Evolutionary conservation across 2,113 vertebrate genomes (phyloP).

Genomic region (Paedocypris sp.): DNA sequence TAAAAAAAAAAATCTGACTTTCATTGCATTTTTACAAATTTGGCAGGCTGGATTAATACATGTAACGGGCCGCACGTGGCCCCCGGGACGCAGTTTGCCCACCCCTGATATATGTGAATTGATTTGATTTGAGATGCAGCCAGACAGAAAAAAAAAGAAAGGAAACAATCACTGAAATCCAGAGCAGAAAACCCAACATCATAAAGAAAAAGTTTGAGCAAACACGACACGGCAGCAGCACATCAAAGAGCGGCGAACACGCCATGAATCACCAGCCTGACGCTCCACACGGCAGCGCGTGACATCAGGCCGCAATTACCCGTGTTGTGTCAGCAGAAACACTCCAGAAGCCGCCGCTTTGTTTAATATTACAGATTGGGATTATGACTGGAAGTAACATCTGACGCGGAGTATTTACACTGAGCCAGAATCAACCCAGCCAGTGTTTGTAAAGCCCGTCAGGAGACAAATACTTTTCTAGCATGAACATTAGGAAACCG

Average conservation of each 20-base stretch:
- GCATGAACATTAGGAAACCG: constrained; percentile 28
- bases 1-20: no score
- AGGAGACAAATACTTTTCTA: constrained; percentile 11
- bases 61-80: no score
- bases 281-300: constrained; percentile 6
- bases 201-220: constrained; percentile 21
- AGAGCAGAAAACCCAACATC: constrained; percentile 28
- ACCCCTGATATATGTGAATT: no score
- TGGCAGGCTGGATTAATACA: no score
- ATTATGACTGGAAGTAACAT: constrained; percentile 17
- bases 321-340: constrained; percentile 20
- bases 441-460: constrained; percentile 22
- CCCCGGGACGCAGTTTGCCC: no score
- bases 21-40: no score
- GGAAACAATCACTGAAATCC: constrained; percentile 10
- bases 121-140: constrained; percentile 16
- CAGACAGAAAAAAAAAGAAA: neutral
- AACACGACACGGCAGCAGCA: constrained; percentile 25
- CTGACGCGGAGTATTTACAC: constrained; percentile 12
- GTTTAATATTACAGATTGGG: neutral
- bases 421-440: constrained; percentile 2
- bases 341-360: neutral
- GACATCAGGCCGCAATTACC: constrained; percentile 19
- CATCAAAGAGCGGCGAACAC: constrained; percentile 18
- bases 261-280: constrained; percentile 16